phyloP scores from a whole-genome alignment of 2,888 invertebrate species.

The Prionchulus punctatus region DNA sequence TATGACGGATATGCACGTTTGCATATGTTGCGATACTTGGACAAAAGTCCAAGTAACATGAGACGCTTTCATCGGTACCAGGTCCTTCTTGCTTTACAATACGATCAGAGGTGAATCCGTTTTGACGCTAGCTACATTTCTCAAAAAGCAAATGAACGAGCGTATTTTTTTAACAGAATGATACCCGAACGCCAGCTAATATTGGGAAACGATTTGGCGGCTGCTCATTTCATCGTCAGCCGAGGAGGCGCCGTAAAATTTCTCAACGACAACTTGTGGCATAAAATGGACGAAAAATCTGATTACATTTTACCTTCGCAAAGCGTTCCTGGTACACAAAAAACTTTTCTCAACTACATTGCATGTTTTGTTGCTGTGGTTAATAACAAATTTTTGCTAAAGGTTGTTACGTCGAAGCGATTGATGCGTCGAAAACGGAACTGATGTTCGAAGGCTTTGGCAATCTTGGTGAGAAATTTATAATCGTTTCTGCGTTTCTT shows the following conservation, averaged over 20 bases:
- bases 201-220: conserved; percentile 60
- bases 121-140: too few relatives aligned
- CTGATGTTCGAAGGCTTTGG: conserved; percentile 65
- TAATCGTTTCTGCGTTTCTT: background rate
- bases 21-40: conserved; percentile 11
- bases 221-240: conserved; percentile 63
- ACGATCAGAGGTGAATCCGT: conserved; percentile 24
- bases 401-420: conserved; percentile 53
- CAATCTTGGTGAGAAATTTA: conserved; percentile 44
- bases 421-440: conserved; percentile 57
- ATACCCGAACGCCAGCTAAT: conserved; percentile 26
- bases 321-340: conserved; percentile 33
- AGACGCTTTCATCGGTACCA: conserved; percentile 22
- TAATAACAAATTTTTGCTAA: conserved; percentile 28
- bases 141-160: background rate
- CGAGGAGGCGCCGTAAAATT: conserved; percentile 58
- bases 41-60: conserved; percentile 25
- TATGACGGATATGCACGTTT: background rate
- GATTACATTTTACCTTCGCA: conserved; percentile 43
- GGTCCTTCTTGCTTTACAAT: conserved; percentile 24
- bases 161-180: conserved; percentile 20
- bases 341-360: background rate
- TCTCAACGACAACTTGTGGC: conserved; percentile 40
- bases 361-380: too few relatives aligned
- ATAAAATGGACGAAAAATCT: conserved; percentile 40